Evolutionary conservation across 2,888 invertebrate genomes (phyloP).

Genomic region (Nectonema munidae): DNA sequence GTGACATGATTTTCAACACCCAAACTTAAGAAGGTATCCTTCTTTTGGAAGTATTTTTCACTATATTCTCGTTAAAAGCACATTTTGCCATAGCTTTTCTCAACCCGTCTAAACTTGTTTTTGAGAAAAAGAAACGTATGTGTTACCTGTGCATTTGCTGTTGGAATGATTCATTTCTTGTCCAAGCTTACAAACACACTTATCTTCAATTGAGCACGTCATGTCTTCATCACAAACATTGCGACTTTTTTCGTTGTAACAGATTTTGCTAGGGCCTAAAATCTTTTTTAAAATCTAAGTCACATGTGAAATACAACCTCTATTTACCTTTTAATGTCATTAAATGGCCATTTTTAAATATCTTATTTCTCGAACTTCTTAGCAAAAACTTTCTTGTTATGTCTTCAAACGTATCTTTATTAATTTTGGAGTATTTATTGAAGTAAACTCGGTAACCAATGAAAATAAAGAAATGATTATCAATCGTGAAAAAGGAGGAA

Average conservation of each 20-base stretch:
- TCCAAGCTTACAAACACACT: slow-evolving; percentile 1
- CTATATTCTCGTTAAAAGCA: no score
- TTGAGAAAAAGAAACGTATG: neutral
- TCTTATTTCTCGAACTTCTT: neutral
- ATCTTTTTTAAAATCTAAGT: neutral
- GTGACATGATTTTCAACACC: no score
- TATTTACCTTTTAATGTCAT: slow-evolving; percentile 10
- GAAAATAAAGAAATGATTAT: slow-evolving; percentile 8
- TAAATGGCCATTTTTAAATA: slow-evolving; percentile 8
- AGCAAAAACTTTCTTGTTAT: no score
- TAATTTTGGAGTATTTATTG: no score
- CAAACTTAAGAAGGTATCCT: no score
- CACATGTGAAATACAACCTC: no score
- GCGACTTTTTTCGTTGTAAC: neutral
- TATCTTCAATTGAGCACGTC: neutral
- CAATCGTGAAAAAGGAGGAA: slow-evolving; percentile 7
- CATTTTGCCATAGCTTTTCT: neutral
- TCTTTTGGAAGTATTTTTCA: no score
- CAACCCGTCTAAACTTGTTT: neutral
- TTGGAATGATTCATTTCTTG: neutral
- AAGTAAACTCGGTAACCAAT: neutral
- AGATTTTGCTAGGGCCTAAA: slow-evolving; percentile 8
- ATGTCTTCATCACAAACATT: neutral
- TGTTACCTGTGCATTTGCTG: slow-evolving; percentile 1
- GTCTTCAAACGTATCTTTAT: no score